Evolutionary conservation across 2,113 vertebrate genomes (phyloP), one percentile per base, ranked within the genome.

Genomic region (Nerophis ophidion): DNA sequence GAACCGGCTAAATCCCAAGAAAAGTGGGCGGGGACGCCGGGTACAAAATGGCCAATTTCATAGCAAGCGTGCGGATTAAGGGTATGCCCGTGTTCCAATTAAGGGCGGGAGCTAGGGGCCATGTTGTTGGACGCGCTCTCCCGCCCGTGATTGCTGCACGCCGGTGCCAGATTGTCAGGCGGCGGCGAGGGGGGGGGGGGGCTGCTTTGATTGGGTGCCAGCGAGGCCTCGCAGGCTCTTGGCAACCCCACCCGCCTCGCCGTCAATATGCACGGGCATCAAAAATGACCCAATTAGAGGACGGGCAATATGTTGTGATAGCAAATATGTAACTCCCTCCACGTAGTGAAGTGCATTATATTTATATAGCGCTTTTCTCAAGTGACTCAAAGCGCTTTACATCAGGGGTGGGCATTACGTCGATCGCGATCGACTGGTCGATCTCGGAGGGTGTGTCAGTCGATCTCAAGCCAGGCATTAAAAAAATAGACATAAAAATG

Each of bases 61-160:
- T 90, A 89, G 79, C 86, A 87, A 84, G 89, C 85, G 86, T 90
- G 83, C 86, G 88, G 89, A 90, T 90, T 91, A 91, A 81, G 81
- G 79, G 74, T 65, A 87, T 87, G 83, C 83, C 77, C 80, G 71
- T 91, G 89, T 84, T 83, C 75, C 82, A 89, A 86, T 86, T 84
- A 81, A 74, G 69, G 79, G 77, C 86, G 60, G 71, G 76, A 70
- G 73, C 76, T 68, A 44, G 72, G 86, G 81, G 81, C 84, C 81
- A 58, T 85, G 84, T 77, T 68, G 82, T 81, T 82, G 74, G 79
- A 67, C 75, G 60, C 79, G 83, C 84, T 66, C 79, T 72, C 81
- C 77, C 57, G 19, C 19, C 19, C 19, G 26, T 26, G 26, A 26
- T 26, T 26, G 26, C 26, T 26, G 26, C 26, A 4, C 45, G 61